A percentile compares a stretch with the other conserved stretches of the same genome.
These are phyloP conservation scores for Dolomedes plantarius DNA, from an alignment of 2,888 invertebrate species.

Conservation along the genomic window DNA sequence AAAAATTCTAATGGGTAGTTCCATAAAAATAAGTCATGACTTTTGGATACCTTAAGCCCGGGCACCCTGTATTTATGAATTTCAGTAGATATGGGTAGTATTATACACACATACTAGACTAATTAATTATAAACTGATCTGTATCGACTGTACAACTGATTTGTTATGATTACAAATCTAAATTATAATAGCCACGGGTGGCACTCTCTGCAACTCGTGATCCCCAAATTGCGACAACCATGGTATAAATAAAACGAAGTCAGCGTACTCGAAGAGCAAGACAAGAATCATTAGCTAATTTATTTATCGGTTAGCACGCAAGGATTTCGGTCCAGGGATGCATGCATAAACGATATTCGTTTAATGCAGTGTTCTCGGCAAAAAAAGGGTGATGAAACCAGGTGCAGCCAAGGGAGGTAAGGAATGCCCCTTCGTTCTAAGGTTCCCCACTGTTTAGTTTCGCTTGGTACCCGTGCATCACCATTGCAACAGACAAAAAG, in stretches of 20 bases:
- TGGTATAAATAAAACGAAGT: background rate
- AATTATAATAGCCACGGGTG: too few species aligned
- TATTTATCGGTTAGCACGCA: slow-evolving; percentile 10
- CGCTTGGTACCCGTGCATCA: slow-evolving; percentile 2
- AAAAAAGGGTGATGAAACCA: slow-evolving; percentile 32
- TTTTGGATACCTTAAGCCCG: too few species aligned
- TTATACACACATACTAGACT: too few species aligned
- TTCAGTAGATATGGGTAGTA: too few species aligned
- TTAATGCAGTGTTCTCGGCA: slow-evolving; percentile 6
- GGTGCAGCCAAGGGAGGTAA: slow-evolving; percentile 29
- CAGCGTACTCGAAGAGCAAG: background rate
- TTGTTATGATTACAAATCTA: too few species aligned
- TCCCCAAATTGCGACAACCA: too few species aligned
- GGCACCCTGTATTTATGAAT: too few species aligned
- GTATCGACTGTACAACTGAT: too few species aligned
- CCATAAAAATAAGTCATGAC: too few species aligned
- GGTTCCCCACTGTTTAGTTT: slow-evolving; percentile 15
- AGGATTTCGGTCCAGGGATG: slow-evolving; percentile 20
- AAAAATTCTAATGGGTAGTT: too few species aligned
- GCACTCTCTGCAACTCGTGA: too few species aligned
- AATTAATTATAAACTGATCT: too few species aligned
- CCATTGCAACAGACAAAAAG: background rate
- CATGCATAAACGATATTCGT: slow-evolving; percentile 27
- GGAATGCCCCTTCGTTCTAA: slow-evolving; percentile 7
- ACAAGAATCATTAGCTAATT: slow-evolving; percentile 3